Percentiles rank a stretch among this genome's conserved stretches.
phyloP scores from a whole-genome alignment of 2,888 invertebrate genomes.

The Sialis fuliginosa region DNA sequence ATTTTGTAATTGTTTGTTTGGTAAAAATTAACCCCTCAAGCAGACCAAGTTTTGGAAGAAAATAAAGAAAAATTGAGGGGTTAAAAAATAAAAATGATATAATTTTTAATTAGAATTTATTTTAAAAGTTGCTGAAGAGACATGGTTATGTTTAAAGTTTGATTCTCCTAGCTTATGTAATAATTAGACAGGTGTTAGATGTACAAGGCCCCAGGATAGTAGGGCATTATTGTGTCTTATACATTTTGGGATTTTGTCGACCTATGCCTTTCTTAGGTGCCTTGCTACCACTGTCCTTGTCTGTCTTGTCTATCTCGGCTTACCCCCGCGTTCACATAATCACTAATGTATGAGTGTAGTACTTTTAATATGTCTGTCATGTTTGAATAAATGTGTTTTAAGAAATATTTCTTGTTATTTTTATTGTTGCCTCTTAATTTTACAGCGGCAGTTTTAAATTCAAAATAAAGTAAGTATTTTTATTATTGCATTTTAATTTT shows the following conservation, averaged over 20 bases:
- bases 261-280: slow-evolving; percentile 19
- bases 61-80: too few relatives aligned
- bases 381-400: slow-evolving; percentile 23
- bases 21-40: too few relatives aligned
- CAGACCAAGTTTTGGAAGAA: too few relatives aligned
- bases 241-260: slow-evolving; percentile 10
- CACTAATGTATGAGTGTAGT: slow-evolving; percentile 8
- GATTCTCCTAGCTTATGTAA: neutral
- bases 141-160: too few relatives aligned
- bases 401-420: slow-evolving; percentile 4
- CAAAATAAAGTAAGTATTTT: too few relatives aligned
- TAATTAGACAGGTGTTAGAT: slow-evolving; percentile 6
- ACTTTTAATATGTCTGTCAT: slow-evolving; percentile 12
- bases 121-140: too few relatives aligned
- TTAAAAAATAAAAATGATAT: too few relatives aligned
- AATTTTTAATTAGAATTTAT: too few relatives aligned
- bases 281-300: slow-evolving; percentile 15
- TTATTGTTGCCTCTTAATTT: too few relatives aligned
- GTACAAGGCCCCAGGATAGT: slow-evolving; percentile 7
- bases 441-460: too few relatives aligned
- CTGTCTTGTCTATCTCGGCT: slow-evolving; percentile 8
- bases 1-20: too few relatives aligned
- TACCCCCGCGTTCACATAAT: slow-evolving; percentile 8
- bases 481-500: too few relatives aligned
- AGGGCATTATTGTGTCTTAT: slow-evolving; percentile 4